Evolutionary conservation across 2,113 vertebrate species (phyloP), one percentile per base, ranked within the genome.

Genomic region (Anarhynchus alexandrinus): DNA sequence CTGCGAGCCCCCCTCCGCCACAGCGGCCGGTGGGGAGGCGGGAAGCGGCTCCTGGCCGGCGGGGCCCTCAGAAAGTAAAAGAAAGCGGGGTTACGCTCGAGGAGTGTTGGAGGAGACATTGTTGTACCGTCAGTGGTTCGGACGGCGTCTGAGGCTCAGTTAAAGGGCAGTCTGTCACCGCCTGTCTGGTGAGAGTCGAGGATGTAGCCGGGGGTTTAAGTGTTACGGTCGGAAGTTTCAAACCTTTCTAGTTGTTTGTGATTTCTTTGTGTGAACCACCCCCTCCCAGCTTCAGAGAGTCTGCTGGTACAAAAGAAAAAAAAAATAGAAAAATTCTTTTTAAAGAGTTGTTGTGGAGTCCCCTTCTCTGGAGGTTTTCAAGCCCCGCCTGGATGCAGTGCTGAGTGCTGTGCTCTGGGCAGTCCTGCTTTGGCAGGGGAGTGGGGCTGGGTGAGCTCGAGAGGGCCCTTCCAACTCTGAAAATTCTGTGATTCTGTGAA

Each of bases 151-250:
- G 72, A 16, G n/a, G 1, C 2, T 10, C 19, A 1, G 47, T 5
- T 4, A 15, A 0, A 6, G 4, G 49, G 30, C 12, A 1, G 4
- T 34, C n/a, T 34, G 54, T 3, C 58, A 1, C 12, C 13, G 45
- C 8, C 0, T 3, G 11, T 6, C 61, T 4, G 18, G 42, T 4
- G n/a, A 17, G 22, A 23, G 12, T 10, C 25, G 4, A 6, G 49
- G 76, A 11, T 29, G 47, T 32, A 15, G 3, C 0, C 0, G 16
- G 6, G 4, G 5, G 2, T 17, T 5, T 7, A 1, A 0, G 11
- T 4, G 18, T 15, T 15, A 4, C 2, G 1, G 3, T 61, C 18
- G 3, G 3, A 42, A 19, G 1, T 9, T 13, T 11, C 13, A 42
- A 1, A 38, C 3, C 3, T 38, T 36, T 17, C 5, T 1, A 15